These are phyloP conservation scores for Scaeva pyrastri DNA, from an alignment of 2,888 invertebrate genomes.

Conservation along the genomic window DNA sequence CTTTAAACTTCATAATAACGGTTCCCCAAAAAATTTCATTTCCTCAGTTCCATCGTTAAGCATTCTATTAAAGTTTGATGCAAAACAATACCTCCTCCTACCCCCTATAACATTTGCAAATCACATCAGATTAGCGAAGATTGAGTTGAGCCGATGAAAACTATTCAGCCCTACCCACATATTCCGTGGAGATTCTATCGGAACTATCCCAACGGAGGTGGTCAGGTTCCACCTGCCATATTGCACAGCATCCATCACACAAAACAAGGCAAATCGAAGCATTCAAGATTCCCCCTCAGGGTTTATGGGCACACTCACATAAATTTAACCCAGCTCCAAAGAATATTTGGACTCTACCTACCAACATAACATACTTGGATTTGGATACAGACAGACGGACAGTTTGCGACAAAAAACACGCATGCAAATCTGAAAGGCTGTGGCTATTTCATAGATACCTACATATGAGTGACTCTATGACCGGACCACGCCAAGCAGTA, in stretches of 20 bases:
- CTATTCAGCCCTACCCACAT: conserved; percentile 64
- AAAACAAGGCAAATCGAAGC: conserved; percentile 69
- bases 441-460: conserved; percentile 61
- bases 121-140: conserved; percentile 59
- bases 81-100: conserved; percentile 53
- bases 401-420: conserved; percentile 75
- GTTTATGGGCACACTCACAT: background rate
- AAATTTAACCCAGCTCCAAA: background rate
- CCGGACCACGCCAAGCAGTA: conserved; percentile 51
- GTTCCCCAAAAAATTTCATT: conserved; percentile 34
- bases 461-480: conserved; percentile 58
- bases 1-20: conserved; percentile 37
- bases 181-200: conserved; percentile 56
- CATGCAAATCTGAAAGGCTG: conserved; percentile 71
- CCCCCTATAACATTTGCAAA: conserved; percentile 56
- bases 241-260: conserved; percentile 63
- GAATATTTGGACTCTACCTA: background rate
- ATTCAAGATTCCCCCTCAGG: conserved; percentile 36
- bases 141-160: conserved; percentile 17
- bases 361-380: conserved; percentile 9
- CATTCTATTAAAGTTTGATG: background rate
- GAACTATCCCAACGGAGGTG: conserved; percentile 48
- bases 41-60: conserved; percentile 31
- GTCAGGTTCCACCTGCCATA: conserved; percentile 68
- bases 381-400: conserved; percentile 25